These are phyloP conservation scores for Campoplex nolae DNA, from an alignment of 2,888 invertebrate genomes.

Conservation along the genomic window DNA sequence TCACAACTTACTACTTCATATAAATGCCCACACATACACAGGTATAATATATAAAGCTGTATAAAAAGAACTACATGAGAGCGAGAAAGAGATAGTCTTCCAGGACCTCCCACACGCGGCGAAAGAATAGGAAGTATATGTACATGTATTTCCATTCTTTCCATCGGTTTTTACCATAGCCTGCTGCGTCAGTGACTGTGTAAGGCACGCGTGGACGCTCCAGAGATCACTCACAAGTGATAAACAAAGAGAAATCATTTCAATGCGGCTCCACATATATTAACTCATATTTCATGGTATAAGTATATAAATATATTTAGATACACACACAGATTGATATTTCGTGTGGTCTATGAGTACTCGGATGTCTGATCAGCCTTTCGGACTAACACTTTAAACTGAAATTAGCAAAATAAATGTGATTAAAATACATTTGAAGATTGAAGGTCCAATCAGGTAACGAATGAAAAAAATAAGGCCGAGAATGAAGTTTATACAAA, in stretches of 20 bases:
- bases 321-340: not conserved
- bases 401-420: no score
- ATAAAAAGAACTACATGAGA: not conserved
- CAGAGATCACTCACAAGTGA: slow-evolving; percentile 66
- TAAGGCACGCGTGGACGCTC: slow-evolving; percentile 58
- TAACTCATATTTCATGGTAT: not conserved
- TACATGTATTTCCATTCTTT: slow-evolving; percentile 52
- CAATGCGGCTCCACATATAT: slow-evolving; percentile 13
- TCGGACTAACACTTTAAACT: no score
- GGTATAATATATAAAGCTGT: not conserved
- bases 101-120: slow-evolving; percentile 66
- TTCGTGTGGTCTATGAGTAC: not conserved
- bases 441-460: no score
- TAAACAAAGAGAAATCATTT: slow-evolving; percentile 65
- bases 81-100: slow-evolving; percentile 39
- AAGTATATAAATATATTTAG: no score
- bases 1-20: slow-evolving; percentile 32
- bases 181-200: slow-evolving; percentile 45
- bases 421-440: no score
- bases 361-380: no score
- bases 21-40: not conserved
- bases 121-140: slow-evolving; percentile 60
- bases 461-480: no score
- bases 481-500: no score
- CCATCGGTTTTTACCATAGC: slow-evolving; percentile 44